Base-by-base conservation (phyloP, 1,140 invertebrate species). In the Leptinotarsa undecemlineata region DNA sequence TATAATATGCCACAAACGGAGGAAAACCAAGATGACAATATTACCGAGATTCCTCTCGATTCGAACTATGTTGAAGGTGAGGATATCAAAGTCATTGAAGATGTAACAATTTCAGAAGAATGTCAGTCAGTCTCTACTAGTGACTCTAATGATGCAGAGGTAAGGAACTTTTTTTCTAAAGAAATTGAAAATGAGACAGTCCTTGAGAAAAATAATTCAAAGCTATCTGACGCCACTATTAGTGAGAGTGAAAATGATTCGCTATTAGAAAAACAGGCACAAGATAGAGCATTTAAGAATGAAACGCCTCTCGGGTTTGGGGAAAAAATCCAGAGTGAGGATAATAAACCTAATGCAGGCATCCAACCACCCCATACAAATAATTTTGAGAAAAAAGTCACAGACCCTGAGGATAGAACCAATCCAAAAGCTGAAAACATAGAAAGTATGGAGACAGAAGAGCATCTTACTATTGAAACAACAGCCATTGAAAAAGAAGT, bases 91-190 rank as follows among this genome's bases (percentile, higher is more conserved):
- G 15, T 57, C n/a, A 2, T 57, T 57, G 51, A 57, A 57, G 17
- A 57, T 57, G 14, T 14, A 57, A 57, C 51, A n/a, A 8, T 69
- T 69, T 47, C 68, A 19, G 68, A 69, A 69, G 48, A 48, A 20
- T 33, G 68, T 69, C 33, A 48, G 20, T 69, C 68, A 17, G 48
- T 69, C n/a, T 69, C 68, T 11, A 69, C 68, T 3, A 51, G 21
- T 6, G 68, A 69, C 48, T 69, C 68, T 20, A 69, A 69, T 23
- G 68, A 69, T 48, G 68, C 68, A 69, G 68, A 69, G 48, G 68
- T 69, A 15, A 47, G 68, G 48, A 69, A 42, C 0, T 69, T 57
- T 48, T 69, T 69, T 23, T 48, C 68, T 20, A 6, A 19, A 48
- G 68, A 47, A 48, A 47, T 69, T 72, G 23, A 72, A 64, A 64